Conservation (phyloP, 2,797 vertebrate genomes). For the Ceryle rudis region DNA sequence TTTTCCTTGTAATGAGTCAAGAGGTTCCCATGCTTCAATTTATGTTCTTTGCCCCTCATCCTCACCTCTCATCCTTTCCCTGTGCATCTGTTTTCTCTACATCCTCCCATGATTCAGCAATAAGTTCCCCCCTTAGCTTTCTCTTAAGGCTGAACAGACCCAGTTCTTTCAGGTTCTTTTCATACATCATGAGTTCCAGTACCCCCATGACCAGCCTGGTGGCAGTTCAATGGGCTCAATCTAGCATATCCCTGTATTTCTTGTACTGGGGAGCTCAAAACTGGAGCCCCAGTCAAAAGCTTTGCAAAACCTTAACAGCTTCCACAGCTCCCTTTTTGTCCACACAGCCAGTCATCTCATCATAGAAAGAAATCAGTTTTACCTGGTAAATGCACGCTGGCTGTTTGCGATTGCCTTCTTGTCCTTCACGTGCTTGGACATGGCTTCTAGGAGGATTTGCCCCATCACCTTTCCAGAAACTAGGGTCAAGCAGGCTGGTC, state of each 20-base stretch:
- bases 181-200: background rate
- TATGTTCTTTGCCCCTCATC: background rate
- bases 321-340: background rate
- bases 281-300: background rate
- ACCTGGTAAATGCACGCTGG: background rate
- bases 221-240: background rate
- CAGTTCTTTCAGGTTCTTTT: background rate
- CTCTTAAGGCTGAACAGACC: background rate
- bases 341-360: background rate
- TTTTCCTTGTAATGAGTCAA: background rate
- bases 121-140: background rate
- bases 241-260: background rate
- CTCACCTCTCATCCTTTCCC: background rate
- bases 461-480: background rate
- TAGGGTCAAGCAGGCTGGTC: background rate
- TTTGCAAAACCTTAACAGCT: background rate
- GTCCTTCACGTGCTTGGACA: background rate
- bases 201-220: background rate
- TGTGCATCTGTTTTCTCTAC: background rate
- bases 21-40: background rate
- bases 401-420: background rate
- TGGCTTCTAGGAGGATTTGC: background rate
- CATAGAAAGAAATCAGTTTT: background rate
- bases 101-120: background rate
- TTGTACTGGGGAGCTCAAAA: background rate